Percentiles rank a stretch among this genome's conserved stretches.
Evolutionary conservation across 2,113 vertebrate genomes (phyloP).

Genomic region (Odocoileus hemionus): DNA sequence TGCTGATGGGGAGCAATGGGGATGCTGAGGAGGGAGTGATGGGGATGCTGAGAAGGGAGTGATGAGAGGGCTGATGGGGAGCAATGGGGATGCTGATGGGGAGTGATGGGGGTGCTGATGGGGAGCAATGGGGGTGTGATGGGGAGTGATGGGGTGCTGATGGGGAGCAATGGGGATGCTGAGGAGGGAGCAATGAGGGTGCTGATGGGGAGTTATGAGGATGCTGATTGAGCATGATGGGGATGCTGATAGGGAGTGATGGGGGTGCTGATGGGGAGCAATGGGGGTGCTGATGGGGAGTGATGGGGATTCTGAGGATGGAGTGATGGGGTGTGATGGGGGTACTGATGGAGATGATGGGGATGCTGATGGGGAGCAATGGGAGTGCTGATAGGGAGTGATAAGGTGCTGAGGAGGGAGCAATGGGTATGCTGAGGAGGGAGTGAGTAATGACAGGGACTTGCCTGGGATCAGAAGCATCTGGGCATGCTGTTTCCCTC

Average conservation of each 20-base stretch:
- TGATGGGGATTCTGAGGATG: too few species aligned
- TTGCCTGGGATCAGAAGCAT: rapidly evolving
- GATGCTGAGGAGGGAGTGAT: too few species aligned
- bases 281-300: too few species aligned
- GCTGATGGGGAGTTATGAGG: neutral
- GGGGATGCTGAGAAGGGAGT: rapidly evolving
- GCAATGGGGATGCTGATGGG: rapidly evolving
- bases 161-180: rapidly evolving
- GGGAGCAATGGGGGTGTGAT: too few species aligned
- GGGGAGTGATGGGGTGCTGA: rapidly evolving
- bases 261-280: too few species aligned
- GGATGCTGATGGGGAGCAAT: too few species aligned
- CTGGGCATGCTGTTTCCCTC: neutral
- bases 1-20: too few species aligned
- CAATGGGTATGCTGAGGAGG: rapidly evolving
- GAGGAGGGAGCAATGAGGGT: rapidly evolving
- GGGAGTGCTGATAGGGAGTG: too few species aligned
- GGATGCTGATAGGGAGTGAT: rapidly evolving
- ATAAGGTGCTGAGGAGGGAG: rapidly evolving
- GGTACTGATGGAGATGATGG: too few species aligned
- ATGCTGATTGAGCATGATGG: neutral
- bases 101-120: rapidly evolving
- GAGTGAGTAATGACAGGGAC: rapidly evolving
- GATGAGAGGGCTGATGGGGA: too few species aligned
- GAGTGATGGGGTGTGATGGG: too few species aligned